Evolutionary conservation across 2,113 vertebrate species (phyloP), one percentile per base, ranked within the genome.

Genomic region (Macrotus californicus): DNA sequence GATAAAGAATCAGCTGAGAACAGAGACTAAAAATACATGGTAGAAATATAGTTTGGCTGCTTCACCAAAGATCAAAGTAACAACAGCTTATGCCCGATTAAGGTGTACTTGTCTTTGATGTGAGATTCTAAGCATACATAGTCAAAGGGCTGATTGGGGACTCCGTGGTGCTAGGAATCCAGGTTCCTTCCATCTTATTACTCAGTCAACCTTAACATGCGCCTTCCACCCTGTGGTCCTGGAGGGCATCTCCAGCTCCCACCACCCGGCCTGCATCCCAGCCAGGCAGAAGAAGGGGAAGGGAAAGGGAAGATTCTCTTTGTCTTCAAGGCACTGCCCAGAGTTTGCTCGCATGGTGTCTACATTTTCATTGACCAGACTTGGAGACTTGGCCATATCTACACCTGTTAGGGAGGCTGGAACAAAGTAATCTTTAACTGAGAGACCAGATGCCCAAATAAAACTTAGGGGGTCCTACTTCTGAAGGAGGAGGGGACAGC

Each of bases 221-320:
- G 0, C 29, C 73, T 76, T 41, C 36, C 61, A 9, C 56, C 56
- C 18, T 43, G 31, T 34, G 59, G 72, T n/a, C 43, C 43, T 34
- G 16, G 21, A 64, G 6, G 50, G 52, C 36, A 70, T 50, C 67
- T 34, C 19, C 56, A 41, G 73, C 50, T 76, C 84, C 56, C 19
- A 70, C 59, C 34, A 6, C 31, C 79, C 12, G 3, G 18, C 21
- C 69, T 43, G 41, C 5, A 56, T 72, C 66, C 79, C 66, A 70
- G 39, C n/a, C 85, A 89, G 24, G 46, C 6, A 13, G 11, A 81
- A 88, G 82, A 81, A 89, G 79, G 36, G 11, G 70, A 83, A 41
- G 36, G 31, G 39, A 39, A 29, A 21, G 39, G 14, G 13, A 75
- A 54, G 67, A 18, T 19, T 36, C 39, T 61, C 39, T 48, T 64